Percentiles rank a stretch among this genome's conserved stretches.
Conservation (phyloP, 37 sponge, comb jelly and placozoan genomes). For the Haliclona indistincta region DNA sequence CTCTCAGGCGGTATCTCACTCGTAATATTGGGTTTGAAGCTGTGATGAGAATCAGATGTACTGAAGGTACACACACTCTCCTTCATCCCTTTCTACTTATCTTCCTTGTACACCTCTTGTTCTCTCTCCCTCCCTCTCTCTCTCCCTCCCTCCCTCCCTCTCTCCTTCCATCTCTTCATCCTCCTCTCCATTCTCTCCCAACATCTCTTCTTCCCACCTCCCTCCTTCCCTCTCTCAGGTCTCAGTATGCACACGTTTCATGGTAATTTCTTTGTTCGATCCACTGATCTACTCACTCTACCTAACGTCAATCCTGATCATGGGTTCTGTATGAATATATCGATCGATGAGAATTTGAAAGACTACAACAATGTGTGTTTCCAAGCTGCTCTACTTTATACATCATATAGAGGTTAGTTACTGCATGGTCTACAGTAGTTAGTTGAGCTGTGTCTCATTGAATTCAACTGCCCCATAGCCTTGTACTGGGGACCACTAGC, state of each 20-base stretch:
- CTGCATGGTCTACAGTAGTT: too few relatives aligned
- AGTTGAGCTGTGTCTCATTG: too few relatives aligned
- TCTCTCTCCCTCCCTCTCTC: too few relatives aligned
- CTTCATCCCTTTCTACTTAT: too few relatives aligned
- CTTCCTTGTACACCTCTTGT: neutral
- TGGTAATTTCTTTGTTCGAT: constrained; percentile 97
- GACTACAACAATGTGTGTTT: constrained; percentile 79
- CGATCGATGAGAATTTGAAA: constrained; percentile 91
- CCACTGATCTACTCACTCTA: constrained; percentile 93
- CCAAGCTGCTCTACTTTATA: constrained; percentile 96
- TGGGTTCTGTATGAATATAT: constrained; percentile 82
- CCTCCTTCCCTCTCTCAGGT: constrained; percentile 44
- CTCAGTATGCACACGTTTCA: constrained; percentile 91
- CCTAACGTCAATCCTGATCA: constrained; percentile 96
- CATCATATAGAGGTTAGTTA: constrained; percentile 81
- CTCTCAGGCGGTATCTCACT: constrained; percentile 77
- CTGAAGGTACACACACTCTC: constrained; percentile 85
- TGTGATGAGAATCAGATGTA: constrained; percentile 95
- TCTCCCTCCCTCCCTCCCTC: too few relatives aligned
- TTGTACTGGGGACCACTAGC: too few relatives aligned
- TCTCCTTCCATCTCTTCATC: too few relatives aligned
- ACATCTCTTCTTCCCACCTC: too few relatives aligned
- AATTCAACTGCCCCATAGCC: too few relatives aligned
- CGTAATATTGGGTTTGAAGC: constrained; percentile 96
- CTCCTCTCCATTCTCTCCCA: too few relatives aligned